Evolutionary conservation across 1,140 invertebrate genomes (phyloP).

Genomic region (Drosophila sp.): DNA sequence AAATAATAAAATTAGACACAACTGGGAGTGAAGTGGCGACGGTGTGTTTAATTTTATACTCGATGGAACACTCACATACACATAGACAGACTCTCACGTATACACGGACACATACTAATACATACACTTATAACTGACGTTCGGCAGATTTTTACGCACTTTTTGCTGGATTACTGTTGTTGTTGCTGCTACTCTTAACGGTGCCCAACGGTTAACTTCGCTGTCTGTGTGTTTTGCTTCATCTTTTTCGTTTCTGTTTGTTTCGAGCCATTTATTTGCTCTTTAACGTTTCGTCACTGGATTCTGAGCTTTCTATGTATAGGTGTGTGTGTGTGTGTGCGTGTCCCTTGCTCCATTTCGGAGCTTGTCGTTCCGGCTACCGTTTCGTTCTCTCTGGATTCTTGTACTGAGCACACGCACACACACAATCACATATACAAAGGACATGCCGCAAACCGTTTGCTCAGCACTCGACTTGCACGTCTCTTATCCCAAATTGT

Average conservation of each 20-base stretch:
- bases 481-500: constrained; percentile 3
- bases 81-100: constrained; percentile 2
- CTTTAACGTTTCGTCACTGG: constrained; percentile 70
- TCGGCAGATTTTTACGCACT: constrained; percentile 25
- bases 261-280: constrained; percentile 79
- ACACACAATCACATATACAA: constrained; percentile 30
- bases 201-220: constrained; percentile 46
- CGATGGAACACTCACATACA: constrained; percentile 8
- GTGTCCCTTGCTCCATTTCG: constrained; percentile 39
- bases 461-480: constrained; percentile 67
- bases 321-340: neutral
- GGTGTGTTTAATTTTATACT: constrained; percentile 28
- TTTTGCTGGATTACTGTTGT: constrained; percentile 15
- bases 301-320: constrained; percentile 5
- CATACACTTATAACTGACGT: constrained; percentile 7
- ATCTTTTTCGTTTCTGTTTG: constrained; percentile 65
- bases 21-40: constrained; percentile 11
- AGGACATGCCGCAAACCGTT: constrained; percentile 69
- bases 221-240: constrained; percentile 52
- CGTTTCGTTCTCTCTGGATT: constrained; percentile 37
- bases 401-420: constrained; percentile 2
- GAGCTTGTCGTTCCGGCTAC: constrained; percentile 57
- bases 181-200: neutral
- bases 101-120: no score
- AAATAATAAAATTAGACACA: constrained; percentile 5